These are phyloP conservation scores for Esperia sulphurella DNA, from an alignment of 2,888 invertebrate genomes.

Conservation along the genomic window DNA sequence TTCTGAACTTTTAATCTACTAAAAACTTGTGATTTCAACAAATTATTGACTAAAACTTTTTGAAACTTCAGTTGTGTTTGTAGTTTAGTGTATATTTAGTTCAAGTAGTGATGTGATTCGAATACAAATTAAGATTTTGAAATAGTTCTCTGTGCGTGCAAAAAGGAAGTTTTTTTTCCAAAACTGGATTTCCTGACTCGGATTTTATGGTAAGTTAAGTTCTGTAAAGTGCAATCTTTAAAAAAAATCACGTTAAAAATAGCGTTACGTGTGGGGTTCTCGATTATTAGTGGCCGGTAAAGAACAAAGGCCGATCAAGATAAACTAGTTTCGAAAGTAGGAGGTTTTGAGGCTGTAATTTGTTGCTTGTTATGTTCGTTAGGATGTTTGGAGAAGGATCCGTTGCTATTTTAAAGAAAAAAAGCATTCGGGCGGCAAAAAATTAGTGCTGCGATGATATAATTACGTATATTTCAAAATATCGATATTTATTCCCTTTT, in stretches of 20 bases:
- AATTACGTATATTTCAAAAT: background rate
- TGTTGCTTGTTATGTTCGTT: slow-evolving; percentile 26
- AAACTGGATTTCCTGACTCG: slow-evolving; percentile 48
- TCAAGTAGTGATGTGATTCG: background rate
- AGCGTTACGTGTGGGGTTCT: slow-evolving; percentile 3
- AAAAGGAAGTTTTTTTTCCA: slow-evolving; percentile 38
- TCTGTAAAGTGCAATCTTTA: slow-evolving; percentile 8
- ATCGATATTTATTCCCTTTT: too few species aligned
- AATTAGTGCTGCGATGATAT: slow-evolving; percentile 26
- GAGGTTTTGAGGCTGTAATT: slow-evolving; percentile 36
- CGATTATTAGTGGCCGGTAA: slow-evolving; percentile 19
- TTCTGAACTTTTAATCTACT: slow-evolving; percentile 12
- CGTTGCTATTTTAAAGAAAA: slow-evolving; percentile 36
- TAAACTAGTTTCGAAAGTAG: slow-evolving; percentile 60
- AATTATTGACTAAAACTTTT: slow-evolving; percentile 2
- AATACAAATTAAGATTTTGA: slow-evolving; percentile 22
- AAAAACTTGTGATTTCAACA: slow-evolving; percentile 6
- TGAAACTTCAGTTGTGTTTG: background rate
- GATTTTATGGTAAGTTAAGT: slow-evolving; percentile 50
- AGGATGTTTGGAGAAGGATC: slow-evolving; percentile 37
- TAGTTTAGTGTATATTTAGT: background rate
- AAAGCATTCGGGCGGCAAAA: slow-evolving; percentile 41
- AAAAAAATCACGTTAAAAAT: slow-evolving; percentile 7
- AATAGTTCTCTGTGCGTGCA: slow-evolving; percentile 39
- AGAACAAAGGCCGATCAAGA: slow-evolving; percentile 47